Evolutionary conservation across 2,888 invertebrate genomes (phyloP), one percentile per base, ranked within the genome.

Genomic region (Dorcus hopei): DNA sequence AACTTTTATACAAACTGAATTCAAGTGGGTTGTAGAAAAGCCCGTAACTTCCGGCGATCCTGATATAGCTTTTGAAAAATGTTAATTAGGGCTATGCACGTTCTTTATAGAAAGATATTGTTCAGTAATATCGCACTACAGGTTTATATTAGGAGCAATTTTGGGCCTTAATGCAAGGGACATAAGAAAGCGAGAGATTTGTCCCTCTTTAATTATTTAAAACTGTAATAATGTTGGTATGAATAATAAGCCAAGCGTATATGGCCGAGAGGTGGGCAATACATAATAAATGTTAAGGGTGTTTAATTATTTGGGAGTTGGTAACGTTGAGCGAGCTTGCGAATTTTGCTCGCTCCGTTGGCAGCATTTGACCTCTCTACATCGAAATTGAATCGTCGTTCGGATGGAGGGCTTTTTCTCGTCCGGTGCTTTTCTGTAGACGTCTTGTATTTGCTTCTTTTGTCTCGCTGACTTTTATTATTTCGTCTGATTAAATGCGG

Each of bases 211-310:
- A 74, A 75, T 75, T 73, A 77, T 77, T 77, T 72, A 77, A 58
- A 61, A 61, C 68, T 62, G 73, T 74, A 76, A 77, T 77, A 77
- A 77, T 77, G 76, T 74, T 69, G 75, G 72, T 76, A 76, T 77
- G 77, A 77, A 77, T 77, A 77, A 77, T 77, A 77, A 75, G 73
- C 71, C 68, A 70, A 68, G 68, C 72, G 74, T 74, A 69, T 73
- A 72, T 72, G 71, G 72, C 72, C 71, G 72, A 71, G 72, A 74
- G 75, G 73, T 71, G 61, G 67, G 72, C 70, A 68, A 72, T 76
- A 70, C 73, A 76, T 76, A 74, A 76, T 75, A 74, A 71, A 76
- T 76, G 73, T 62, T 61, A 65, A 60, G 59, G 65, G 68, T 70
- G 73, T 70, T 77, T 75, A 77, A 77, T 76, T 75, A 77, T 77